Evolutionary conservation across 2,888 invertebrate genomes (phyloP), one percentile per base, ranked within the genome.

Genomic region (Baccha elongata): DNA sequence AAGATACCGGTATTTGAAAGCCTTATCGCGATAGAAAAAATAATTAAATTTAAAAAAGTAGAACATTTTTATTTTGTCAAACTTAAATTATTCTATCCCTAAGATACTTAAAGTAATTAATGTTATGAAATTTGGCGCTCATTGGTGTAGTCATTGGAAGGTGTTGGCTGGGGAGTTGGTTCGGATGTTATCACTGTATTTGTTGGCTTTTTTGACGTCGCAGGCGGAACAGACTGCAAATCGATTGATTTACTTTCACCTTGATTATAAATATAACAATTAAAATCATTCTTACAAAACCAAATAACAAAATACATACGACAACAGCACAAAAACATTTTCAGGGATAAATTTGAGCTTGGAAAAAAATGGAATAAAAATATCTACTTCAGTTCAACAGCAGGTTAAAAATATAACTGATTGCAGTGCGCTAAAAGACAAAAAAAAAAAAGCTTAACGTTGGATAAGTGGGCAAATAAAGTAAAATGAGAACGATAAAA

Each of bases 251-350:
- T 62, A 44, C 83, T 83, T 44, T 48, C 35, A 26, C 78, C 83
- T 83, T 15, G 26, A 48, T 29, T 0, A n/a, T 10, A 53, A 37
- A 40, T 21, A 8, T 37, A 1, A 17, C 40, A 23, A n/a, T 17
- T 35, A 8, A 52, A 52, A 29, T 13, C 29, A 37, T 21, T 23
- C 5, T 23, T 6, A 37, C 2, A 0, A 8, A 37, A 29, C n/a
- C 8, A 29, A 17, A 50, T 8, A 19, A 5, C 1, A 1, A 58
- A 35, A 42, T 8, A 37, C 52, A 29, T 52, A 68, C 83, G 53
- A 72, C 78, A 48, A 68, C 83, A 78, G 44, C 83, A 83, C 21
- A 65, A 62, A 6, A 76, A 72, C 83, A 83, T 83, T 46, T 76
- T 60, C n/a, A 50, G 48, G 19, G 29, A 55, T 29, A 52, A 26